These are phyloP conservation scores for Sebastes taczanowskii DNA, from an alignment of 2,797 vertebrate genomes.

Conservation along the genomic window DNA sequence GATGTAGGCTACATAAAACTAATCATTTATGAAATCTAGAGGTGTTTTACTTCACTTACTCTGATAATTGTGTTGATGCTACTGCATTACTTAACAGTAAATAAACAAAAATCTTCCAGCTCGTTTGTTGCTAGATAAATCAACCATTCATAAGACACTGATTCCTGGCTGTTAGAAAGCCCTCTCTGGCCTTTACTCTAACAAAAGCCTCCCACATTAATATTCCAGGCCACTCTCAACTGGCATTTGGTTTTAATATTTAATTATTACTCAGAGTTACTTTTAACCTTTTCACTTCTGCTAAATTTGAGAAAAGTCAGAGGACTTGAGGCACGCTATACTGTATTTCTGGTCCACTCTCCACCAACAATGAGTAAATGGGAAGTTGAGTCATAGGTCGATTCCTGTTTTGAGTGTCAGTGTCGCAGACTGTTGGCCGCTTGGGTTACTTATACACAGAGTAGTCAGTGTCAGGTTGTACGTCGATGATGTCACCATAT, in stretches of 20 bases:
- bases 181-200: neutral
- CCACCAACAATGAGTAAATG: neutral
- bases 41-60: neutral
- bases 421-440: neutral
- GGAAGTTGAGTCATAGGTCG: slow-evolving; percentile 19
- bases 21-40: neutral
- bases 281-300: neutral
- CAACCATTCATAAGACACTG: neutral
- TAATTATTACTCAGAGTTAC: neutral
- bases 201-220: neutral
- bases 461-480: slow-evolving; percentile 11
- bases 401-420: slow-evolving; percentile 14
- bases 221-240: neutral
- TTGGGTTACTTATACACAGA: slow-evolving; percentile 29
- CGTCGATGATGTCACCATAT: slow-evolving; percentile 34
- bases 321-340: neutral
- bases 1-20: neutral
- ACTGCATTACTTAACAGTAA: neutral
- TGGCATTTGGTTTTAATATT: neutral
- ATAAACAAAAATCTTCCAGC: neutral
- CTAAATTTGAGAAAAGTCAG: neutral
- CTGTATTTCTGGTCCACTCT: neutral
- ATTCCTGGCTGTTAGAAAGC: neutral
- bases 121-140: neutral
- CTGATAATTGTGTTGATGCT: neutral